phyloP scores from a whole-genome alignment of 2,797 vertebrate genomes.

The Cyprinodon diabolis region DNA sequence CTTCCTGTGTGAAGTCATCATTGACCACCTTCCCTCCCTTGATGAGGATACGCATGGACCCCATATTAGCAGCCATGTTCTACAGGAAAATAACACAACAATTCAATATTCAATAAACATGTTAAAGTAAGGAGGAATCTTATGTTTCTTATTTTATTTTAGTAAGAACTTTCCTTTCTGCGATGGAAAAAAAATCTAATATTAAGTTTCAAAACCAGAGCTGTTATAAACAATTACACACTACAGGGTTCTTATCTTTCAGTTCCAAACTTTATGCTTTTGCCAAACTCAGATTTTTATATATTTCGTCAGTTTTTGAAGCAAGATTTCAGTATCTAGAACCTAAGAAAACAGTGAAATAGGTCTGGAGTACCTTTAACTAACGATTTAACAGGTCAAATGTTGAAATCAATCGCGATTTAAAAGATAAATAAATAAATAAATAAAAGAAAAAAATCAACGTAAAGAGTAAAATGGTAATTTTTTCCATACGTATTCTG shows the following conservation, averaged over 20 bases:
- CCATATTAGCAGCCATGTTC: constrained; percentile 90
- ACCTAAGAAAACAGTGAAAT: neutral
- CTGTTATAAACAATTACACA: too few species aligned
- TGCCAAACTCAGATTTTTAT: neutral
- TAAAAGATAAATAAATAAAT: neutral
- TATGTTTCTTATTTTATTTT: neutral
- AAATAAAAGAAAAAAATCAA: neutral
- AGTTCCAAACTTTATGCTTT: too few species aligned
- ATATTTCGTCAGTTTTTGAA: too few species aligned
- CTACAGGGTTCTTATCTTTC: too few species aligned
- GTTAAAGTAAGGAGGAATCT: neutral
- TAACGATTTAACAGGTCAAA: neutral
- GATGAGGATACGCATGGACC: constrained; percentile 93
- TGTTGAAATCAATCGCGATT: neutral
- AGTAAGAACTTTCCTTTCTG: too few species aligned
- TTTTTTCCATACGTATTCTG: too few species aligned
- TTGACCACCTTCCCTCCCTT: constrained; percentile 99
- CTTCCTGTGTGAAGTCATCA: constrained; percentile 95
- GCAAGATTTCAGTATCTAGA: neutral
- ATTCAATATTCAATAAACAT: neutral
- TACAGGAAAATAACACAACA: constrained; percentile 30
- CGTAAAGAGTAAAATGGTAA: neutral
- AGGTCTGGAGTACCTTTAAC: too few species aligned
- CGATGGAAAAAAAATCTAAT: too few species aligned
- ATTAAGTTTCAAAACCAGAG: too few species aligned